Percentiles rank a stretch among this genome's conserved stretches.
phyloP scores from a whole-genome alignment of 2,797 vertebrate genomes.

The Columba guinea region DNA sequence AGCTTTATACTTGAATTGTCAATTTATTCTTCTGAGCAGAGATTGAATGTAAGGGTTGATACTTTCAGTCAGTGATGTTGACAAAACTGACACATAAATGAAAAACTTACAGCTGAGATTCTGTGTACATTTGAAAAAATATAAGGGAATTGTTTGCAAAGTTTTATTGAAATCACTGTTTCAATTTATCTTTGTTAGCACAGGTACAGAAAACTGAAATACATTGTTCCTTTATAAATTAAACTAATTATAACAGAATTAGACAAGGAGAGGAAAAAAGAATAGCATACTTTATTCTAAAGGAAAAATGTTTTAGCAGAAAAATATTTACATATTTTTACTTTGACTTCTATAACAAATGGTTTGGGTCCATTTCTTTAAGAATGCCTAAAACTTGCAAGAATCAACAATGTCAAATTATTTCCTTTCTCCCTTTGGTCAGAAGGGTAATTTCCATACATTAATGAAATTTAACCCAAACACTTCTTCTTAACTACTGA shows the following conservation, averaged over 20 bases:
- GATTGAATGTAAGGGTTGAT: conserved; percentile 8
- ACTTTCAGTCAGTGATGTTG: conserved; percentile 56
- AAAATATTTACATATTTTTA: conserved; percentile 56
- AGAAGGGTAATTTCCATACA: not conserved
- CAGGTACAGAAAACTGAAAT: conserved; percentile 63
- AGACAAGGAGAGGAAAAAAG: conserved; percentile 56
- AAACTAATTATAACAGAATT: conserved; percentile 63
- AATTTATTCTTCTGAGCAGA: conserved; percentile 56
- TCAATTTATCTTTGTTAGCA: conserved; percentile 80
- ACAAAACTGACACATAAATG: conserved; percentile 71
- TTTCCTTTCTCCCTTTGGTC: not conserved
- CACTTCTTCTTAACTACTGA: not conserved
- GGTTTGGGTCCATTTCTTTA: not conserved
- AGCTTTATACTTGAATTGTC: conserved; percentile 25
- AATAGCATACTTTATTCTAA: conserved; percentile 58
- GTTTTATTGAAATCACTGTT: conserved; percentile 74
- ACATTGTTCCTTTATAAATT: conserved; percentile 72
- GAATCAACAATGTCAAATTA: not conserved
- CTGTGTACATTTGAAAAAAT: conserved; percentile 70
- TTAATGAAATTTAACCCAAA: not conserved
- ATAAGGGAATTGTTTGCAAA: conserved; percentile 78
- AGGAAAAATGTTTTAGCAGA: conserved; percentile 37
- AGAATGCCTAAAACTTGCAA: not conserved
- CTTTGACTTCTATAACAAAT: conserved; percentile 42
- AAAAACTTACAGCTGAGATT: conserved; percentile 63